A percentile compares a stretch with the other conserved stretches of the same genome.
These are phyloP conservation scores for Sebastes ruberrimus DNA, from an alignment of 2,797 vertebrate genomes.

Conservation along the genomic window DNA sequence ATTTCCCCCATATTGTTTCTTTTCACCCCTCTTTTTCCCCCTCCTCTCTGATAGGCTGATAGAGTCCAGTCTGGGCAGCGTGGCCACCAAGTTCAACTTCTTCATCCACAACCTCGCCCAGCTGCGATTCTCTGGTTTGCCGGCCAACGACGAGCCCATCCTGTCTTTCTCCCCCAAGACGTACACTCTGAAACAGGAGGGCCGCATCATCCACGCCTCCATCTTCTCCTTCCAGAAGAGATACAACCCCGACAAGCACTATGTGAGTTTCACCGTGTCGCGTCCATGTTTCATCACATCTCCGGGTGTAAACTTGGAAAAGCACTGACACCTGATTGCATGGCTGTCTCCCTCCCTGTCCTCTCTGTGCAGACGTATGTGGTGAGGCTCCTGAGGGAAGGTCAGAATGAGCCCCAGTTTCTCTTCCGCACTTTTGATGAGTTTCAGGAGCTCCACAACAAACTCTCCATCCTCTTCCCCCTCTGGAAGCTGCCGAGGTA, in stretches of 20 bases:
- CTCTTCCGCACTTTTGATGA: conserved; percentile 98
- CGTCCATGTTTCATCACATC: fast-evolving
- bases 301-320: background rate
- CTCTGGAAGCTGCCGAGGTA: conserved; percentile 97
- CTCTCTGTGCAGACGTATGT: conserved; percentile 89
- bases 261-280: conserved; percentile 80
- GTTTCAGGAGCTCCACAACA: conserved; percentile 99
- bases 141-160: conserved; percentile 95
- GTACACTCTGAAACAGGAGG: conserved; percentile 94
- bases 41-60: conserved; percentile 85
- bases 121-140: conserved; percentile 94
- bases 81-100: conserved; percentile 99
- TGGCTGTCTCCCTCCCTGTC: background rate
- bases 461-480: conserved; percentile 94
- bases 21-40: fast-evolving
- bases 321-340: background rate
- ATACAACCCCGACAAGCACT: conserved; percentile 98
- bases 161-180: conserved; percentile 95
- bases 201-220: conserved; percentile 90
- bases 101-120: conserved; percentile 99
- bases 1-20: background rate
- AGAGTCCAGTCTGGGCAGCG: conserved; percentile 95
- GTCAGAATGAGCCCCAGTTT: conserved; percentile 90
- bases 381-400: conserved; percentile 92
- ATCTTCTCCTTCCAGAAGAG: conserved; percentile 98